Percentiles rank a stretch among this genome's conserved stretches.
Evolutionary conservation across 2,888 invertebrate genomes (phyloP).

Genomic region (Melanostoma scalare): DNA sequence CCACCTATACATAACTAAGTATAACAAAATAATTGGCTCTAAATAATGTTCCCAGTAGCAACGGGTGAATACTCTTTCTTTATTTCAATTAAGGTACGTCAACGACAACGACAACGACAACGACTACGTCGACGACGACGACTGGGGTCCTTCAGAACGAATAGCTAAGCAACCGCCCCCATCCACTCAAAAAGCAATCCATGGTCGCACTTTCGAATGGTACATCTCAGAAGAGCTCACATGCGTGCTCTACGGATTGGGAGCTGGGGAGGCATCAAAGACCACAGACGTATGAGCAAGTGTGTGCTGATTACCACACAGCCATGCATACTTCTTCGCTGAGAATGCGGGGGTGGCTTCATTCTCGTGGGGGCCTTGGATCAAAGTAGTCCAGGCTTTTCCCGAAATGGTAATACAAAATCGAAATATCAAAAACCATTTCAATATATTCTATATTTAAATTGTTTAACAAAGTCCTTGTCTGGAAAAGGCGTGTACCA

Average conservation of each 20-base stretch:
- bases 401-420: neutral
- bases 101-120: conserved; percentile 35
- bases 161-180: conserved; percentile 63
- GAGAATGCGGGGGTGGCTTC: neutral
- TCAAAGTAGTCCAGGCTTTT: no score
- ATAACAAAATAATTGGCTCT: conserved; percentile 74
- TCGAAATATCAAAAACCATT: neutral
- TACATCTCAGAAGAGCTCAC: conserved; percentile 58
- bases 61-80: conserved; percentile 75
- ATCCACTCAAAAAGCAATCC: conserved; percentile 55
- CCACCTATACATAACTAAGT: conserved; percentile 21
- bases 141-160: conserved; percentile 53
- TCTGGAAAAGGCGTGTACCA: no score
- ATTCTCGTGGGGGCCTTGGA: neutral
- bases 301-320: conserved; percentile 70
- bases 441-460: no score
- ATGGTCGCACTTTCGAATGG: conserved; percentile 68
- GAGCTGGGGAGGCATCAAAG: conserved; percentile 48
- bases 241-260: conserved; percentile 49
- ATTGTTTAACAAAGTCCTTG: no score
- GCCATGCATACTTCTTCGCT: no score
- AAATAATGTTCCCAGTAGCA: conserved; percentile 74
- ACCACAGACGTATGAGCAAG: conserved; percentile 63
- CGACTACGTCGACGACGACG: conserved; percentile 37
- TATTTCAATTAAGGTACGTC: conserved; percentile 75